A percentile compares a stretch with the other conserved stretches of the same genome.
phyloP scores from a whole-genome alignment of 1,140 invertebrate genomes.

The Drosophila truncata region DNA sequence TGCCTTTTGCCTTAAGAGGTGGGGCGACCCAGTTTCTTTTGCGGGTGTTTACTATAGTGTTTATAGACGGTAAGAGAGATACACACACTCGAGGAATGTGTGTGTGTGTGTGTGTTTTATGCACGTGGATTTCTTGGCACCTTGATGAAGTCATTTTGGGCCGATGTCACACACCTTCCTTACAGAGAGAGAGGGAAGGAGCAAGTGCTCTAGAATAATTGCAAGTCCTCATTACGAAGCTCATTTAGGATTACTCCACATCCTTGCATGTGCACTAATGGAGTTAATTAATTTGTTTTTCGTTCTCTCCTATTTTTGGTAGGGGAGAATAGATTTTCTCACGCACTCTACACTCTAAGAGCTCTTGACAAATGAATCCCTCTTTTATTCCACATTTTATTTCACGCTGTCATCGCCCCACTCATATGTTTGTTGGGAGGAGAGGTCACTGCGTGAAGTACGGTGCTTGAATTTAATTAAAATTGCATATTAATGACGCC shows the following conservation, averaged over 20 bases:
- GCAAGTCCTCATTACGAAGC: conserved; percentile 23
- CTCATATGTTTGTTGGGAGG: conserved; percentile 11
- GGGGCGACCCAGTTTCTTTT: conserved; percentile 49
- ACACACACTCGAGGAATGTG: conserved; percentile 22
- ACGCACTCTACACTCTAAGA: conserved; percentile 44
- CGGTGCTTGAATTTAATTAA: conserved; percentile 72
- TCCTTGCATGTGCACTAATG: conserved; percentile 49
- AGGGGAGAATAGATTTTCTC: conserved; percentile 28
- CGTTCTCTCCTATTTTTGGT: background rate
- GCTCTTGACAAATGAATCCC: conserved; percentile 67
- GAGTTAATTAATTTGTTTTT: conserved; percentile 43
- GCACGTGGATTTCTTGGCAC: conserved; percentile 25
- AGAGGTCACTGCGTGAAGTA: conserved; percentile 30
- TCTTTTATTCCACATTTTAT: conserved; percentile 59
- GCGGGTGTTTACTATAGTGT: conserved; percentile 34
- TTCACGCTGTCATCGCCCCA: conserved; percentile 75
- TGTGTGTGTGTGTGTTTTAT: conserved; percentile 20
- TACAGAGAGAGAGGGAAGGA: background rate
- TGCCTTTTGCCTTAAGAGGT: conserved; percentile 24
- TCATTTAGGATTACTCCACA: conserved; percentile 50
- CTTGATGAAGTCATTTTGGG: conserved; percentile 56
- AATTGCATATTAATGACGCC: conserved; percentile 81
- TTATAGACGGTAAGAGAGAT: conserved; percentile 19
- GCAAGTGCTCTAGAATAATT: conserved; percentile 30
- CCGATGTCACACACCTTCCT: conserved; percentile 54